Evolutionary conservation across 2,113 vertebrate species (phyloP).

Genomic region (Plectropomus leopardus): DNA sequence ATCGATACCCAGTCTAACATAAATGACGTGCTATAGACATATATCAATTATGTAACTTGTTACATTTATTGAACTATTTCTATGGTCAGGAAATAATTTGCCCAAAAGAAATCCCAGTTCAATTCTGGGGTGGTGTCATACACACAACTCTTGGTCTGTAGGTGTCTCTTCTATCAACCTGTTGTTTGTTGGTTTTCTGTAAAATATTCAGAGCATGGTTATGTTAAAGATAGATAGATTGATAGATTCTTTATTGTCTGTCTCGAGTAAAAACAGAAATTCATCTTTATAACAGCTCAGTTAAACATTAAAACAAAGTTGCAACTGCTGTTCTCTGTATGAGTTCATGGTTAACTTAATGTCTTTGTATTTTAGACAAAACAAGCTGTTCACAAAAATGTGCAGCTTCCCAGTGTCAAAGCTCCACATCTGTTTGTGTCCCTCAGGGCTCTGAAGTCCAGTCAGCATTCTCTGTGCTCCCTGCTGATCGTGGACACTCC

Average conservation of each 20-base stretch:
- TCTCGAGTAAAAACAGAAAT: too few relatives aligned
- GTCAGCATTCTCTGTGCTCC: constrained; percentile 94
- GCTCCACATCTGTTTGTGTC: neutral
- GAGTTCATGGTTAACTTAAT: neutral
- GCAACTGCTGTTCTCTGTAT: neutral
- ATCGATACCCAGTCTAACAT: too few relatives aligned
- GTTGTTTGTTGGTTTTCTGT: too few relatives aligned
- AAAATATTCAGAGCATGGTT: neutral
- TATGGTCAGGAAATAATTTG: too few relatives aligned
- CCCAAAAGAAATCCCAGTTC: neutral
- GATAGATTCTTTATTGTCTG: too few relatives aligned
- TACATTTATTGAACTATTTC: neutral
- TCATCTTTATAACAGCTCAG: too few relatives aligned
- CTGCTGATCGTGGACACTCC: constrained; percentile 97
- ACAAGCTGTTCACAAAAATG: neutral
- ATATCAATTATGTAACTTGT: neutral
- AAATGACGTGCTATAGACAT: too few relatives aligned
- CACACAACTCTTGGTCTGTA: neutral
- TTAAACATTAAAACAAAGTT: too few relatives aligned
- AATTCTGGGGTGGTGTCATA: neutral
- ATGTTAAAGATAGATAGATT: neutral
- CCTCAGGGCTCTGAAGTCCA: constrained; percentile 95
- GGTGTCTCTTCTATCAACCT: neutral
- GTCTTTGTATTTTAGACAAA: neutral
- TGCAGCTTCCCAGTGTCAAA: neutral